Base-by-base conservation (phyloP, 2,888 invertebrate species). In the Brenthis hecate region DNA sequence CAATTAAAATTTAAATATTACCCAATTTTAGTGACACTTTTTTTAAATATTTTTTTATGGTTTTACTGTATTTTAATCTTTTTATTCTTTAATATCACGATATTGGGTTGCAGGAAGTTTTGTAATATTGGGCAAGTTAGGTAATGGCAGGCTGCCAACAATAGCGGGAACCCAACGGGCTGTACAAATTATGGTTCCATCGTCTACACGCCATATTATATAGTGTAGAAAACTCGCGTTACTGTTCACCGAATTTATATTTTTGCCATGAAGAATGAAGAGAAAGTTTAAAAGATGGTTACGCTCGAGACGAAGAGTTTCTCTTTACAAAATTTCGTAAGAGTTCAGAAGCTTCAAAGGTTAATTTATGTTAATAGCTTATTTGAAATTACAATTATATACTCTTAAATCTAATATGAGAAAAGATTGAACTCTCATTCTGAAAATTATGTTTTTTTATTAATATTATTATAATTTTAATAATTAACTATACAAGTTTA, bases 61-160 rank as follows among this genome's bases (percentile, higher is more conserved):
- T 13, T 14, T 28, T 16, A 66, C 8, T 13, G 32, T 48, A 50
- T 57, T 66, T 66, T 66, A 55, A 50, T 36, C 60, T 56, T n/a
- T 50, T 50, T 23, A 66, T 66, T 66, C 32, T 82, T 80, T 80
- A 81, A 80, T 84, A 79, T 73, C 67, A 79, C 74, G 79, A 76
- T 78, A 76, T 75, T 74, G 75, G 71, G 74, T 77, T 73, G 72
- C 76, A 76, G 78, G 80, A 85, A 87, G 83, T 87, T 88, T 82
- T 80, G 81, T 85, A 86, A 87, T 87, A 87, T 81, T 82, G 80
- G 72, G 66, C 65, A 73, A 76, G 65, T 74, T 73, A 69, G 72
- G 72, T 69, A 63, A 62, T 75, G 77, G 76, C 76, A 71, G 63
- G n/a, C 43, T 73, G 76, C 77, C 76, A 77, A 71, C 70, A 71